phyloP scores from a whole-genome alignment of 2,888 invertebrate species.

The Leucozona laternaria region DNA sequence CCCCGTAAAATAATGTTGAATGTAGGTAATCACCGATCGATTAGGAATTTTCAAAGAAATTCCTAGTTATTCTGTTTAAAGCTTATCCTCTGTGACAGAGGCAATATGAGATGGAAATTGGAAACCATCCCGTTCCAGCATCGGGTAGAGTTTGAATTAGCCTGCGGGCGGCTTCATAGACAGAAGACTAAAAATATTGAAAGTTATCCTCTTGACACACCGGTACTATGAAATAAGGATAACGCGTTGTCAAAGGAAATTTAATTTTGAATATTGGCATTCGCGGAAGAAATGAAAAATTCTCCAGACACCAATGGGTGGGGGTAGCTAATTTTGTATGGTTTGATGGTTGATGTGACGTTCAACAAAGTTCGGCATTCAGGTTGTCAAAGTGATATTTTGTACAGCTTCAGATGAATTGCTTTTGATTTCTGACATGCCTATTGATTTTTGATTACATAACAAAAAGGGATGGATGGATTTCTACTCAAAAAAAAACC shows the following conservation, averaged over 20 bases:
- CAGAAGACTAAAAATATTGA: slow-evolving; percentile 75
- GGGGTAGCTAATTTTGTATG: slow-evolving; percentile 70
- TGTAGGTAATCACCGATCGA: slow-evolving; percentile 65
- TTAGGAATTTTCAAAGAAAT: slow-evolving; percentile 73
- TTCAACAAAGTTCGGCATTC: slow-evolving; percentile 26
- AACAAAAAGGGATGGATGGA: slow-evolving; percentile 21
- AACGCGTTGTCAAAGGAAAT: slow-evolving; percentile 75
- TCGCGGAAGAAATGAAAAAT: slow-evolving; percentile 74
- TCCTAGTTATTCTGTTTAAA: slow-evolving; percentile 63
- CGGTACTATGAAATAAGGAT: slow-evolving; percentile 60
- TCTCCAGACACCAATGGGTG: slow-evolving; percentile 58
- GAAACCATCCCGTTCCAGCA: slow-evolving; percentile 48
- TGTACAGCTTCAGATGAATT: slow-evolving; percentile 55
- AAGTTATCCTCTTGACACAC: slow-evolving; percentile 61
- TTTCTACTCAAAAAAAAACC: slow-evolving; percentile 24
- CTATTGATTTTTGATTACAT: slow-evolving; percentile 73
- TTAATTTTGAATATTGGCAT: slow-evolving; percentile 74
- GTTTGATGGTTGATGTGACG: slow-evolving; percentile 53
- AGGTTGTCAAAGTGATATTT: slow-evolving; percentile 65
- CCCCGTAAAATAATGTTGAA: slow-evolving; percentile 42
- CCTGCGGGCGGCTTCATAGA: slow-evolving; percentile 72
- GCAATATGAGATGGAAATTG: slow-evolving; percentile 60
- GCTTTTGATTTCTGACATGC: slow-evolving; percentile 67
- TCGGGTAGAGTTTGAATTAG: slow-evolving; percentile 53
- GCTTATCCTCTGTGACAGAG: slow-evolving; percentile 44